These are phyloP conservation scores for Rhagoletis zephyria DNA, from an alignment of 1,140 invertebrate species.

Conservation along the genomic window DNA sequence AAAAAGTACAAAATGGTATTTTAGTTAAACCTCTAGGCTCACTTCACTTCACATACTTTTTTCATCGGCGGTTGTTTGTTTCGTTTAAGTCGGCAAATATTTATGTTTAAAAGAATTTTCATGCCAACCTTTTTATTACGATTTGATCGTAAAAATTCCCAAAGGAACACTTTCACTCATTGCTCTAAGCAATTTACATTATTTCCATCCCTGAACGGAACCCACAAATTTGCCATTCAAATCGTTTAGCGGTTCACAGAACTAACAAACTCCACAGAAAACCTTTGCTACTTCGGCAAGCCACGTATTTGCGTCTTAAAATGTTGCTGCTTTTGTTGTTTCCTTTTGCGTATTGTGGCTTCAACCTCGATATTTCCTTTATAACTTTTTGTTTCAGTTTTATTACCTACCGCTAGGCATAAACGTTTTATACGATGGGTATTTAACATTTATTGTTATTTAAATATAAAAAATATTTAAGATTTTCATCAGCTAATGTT, in stretches of 20 bases:
- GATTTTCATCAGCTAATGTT: constrained; percentile 65
- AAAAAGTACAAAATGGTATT: no score
- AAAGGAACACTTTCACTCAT: constrained; percentile 63
- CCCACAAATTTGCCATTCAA: background rate
- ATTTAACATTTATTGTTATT: constrained; percentile 72
- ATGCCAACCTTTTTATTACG: background rate
- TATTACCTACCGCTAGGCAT: constrained; percentile 59
- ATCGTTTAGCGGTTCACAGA: background rate
- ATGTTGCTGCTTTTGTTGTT: constrained; percentile 2
- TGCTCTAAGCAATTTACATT: constrained; percentile 70
- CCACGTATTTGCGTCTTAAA: background rate
- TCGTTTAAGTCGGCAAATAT: background rate
- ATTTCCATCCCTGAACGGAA: constrained; percentile 58
- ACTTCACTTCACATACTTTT: background rate
- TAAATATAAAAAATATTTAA: constrained; percentile 71
- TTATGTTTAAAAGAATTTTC: background rate
- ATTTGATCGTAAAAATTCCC: constrained; percentile 60
- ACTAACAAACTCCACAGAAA: background rate
- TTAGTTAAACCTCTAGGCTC: no score
- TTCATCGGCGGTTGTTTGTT: background rate
- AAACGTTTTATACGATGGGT: constrained; percentile 72
- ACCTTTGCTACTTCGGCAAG: no score
- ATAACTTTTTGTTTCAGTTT: constrained; percentile 3
- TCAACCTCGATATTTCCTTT: constrained; percentile 11
- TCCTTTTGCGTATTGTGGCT: background rate